Conservation (phyloP, 2,797 vertebrate genomes). For the Sebastes miniatus region DNA sequence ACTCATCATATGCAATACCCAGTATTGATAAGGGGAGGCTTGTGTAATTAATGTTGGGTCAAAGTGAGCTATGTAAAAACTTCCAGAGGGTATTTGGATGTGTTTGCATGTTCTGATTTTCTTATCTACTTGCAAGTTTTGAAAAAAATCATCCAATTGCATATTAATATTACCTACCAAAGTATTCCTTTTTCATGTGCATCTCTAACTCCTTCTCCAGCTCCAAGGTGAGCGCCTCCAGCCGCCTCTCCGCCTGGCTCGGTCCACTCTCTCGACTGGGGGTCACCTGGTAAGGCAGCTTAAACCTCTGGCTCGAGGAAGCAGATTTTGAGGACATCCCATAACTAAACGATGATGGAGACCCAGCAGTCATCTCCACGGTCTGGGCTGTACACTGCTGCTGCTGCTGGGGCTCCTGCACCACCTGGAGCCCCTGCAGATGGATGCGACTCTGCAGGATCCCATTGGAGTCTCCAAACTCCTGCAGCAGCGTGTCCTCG, state of each 20-base stretch:
- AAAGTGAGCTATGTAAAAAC: slow-evolving; percentile 15
- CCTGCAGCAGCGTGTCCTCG: slow-evolving; percentile 83
- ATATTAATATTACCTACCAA: slow-evolving; percentile 85
- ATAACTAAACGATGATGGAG: slow-evolving; percentile 77
- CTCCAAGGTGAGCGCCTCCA: slow-evolving; percentile 94
- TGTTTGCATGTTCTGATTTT: background rate
- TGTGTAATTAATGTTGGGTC: background rate
- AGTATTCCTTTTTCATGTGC: slow-evolving; percentile 97
- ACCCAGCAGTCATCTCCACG: slow-evolving; percentile 68
- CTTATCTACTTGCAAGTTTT: too few species aligned
- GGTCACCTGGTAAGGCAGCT: slow-evolving; percentile 91
- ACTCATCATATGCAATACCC: too few species aligned
- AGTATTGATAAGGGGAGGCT: background rate
- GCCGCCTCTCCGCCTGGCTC: slow-evolving; percentile 92
- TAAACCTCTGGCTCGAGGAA: slow-evolving; percentile 82
- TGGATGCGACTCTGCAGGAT: slow-evolving; percentile 73
- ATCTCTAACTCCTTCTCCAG: slow-evolving; percentile 96
- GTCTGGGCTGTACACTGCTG: background rate
- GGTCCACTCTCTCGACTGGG: slow-evolving; percentile 89
- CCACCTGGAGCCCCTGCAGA: slow-evolving; percentile 78
- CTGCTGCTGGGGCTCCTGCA: slow-evolving; percentile 75
- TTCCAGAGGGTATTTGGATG: slow-evolving; percentile 61
- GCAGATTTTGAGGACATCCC: slow-evolving; percentile 77
- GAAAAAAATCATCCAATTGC: background rate
- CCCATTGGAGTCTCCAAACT: slow-evolving; percentile 79